These are phyloP conservation scores for Forbesichthys agassizii DNA, from an alignment of 2,113 vertebrate species.

Conservation along the genomic window DNA sequence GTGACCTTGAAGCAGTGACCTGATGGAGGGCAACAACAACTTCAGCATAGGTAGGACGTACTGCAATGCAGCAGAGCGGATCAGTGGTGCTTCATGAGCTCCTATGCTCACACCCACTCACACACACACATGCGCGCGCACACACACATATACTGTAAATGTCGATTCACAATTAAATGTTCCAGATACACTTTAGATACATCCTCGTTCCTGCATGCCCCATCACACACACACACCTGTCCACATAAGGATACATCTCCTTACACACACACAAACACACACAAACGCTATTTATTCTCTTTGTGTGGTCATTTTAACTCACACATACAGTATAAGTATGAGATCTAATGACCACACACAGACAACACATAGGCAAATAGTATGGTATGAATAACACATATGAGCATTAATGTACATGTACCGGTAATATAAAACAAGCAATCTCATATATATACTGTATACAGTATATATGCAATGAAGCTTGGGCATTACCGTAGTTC, in stretches of 20 bases:
- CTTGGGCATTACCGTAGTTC: too few species aligned
- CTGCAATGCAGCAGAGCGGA: conserved; percentile 80
- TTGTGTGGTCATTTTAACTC: too few species aligned
- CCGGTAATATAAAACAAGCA: neutral
- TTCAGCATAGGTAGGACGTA: conserved; percentile 64
- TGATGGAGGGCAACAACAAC: conserved; percentile 56
- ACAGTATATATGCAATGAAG: neutral
- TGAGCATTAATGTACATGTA: neutral
- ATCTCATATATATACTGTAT: neutral
- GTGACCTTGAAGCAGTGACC: conserved; percentile 70
- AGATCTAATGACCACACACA: too few species aligned
- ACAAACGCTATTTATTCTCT: too few species aligned
- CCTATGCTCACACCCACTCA: conserved; percentile 29
- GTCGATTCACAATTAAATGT: neutral
- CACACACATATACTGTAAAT: neutral
- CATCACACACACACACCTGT: neutral
- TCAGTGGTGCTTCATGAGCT: conserved; percentile 56
- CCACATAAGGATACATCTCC: neutral
- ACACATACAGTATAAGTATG: neutral
- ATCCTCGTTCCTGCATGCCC: conserved; percentile 41
- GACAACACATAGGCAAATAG: too few species aligned
- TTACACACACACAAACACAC: neutral
- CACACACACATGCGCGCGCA: conserved; percentile 15
- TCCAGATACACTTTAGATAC: neutral
- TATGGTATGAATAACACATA: neutral